A percentile compares a stretch with the other conserved stretches of the same genome.
Conservation (phyloP, 2,113 vertebrate genomes). For the Thunnus maccoyii region DNA sequence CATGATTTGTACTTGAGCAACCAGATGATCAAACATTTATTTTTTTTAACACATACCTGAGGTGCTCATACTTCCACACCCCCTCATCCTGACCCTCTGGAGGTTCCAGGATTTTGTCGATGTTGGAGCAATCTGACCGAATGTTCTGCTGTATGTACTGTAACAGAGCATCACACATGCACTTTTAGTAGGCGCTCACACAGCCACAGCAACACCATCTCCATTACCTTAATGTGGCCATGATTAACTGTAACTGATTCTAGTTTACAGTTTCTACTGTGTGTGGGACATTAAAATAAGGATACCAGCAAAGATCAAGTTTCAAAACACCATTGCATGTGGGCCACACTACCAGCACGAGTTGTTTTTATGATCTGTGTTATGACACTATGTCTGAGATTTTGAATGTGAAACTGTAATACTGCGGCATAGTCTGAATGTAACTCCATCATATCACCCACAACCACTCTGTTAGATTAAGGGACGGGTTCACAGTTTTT, state of each 20-base stretch:
- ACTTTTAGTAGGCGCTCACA: not conserved
- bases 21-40: not conserved
- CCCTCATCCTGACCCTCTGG: conserved; percentile 99
- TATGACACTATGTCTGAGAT: no score
- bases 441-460: no score
- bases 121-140: conserved; percentile 96
- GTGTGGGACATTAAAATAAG: no score
- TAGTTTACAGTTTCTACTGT: no score
- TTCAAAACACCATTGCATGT: no score
- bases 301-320: no score
- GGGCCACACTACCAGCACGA: no score
- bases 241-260: not conserved
- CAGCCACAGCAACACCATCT: not conserved
- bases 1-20: not conserved
- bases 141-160: conserved; percentile 99
- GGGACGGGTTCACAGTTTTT: no score
- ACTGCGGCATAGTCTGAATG: no score
- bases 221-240: not conserved
- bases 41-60: conserved; percentile 86
- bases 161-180: not conserved
- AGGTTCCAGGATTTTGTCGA: conserved; percentile 98
- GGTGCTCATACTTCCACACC: conserved; percentile 99
- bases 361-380: no score
- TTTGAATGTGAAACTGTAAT: no score
- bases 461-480: no score